phyloP scores from a whole-genome alignment of 2,113 vertebrate genomes.

The Sinosuthora webbiana region DNA sequence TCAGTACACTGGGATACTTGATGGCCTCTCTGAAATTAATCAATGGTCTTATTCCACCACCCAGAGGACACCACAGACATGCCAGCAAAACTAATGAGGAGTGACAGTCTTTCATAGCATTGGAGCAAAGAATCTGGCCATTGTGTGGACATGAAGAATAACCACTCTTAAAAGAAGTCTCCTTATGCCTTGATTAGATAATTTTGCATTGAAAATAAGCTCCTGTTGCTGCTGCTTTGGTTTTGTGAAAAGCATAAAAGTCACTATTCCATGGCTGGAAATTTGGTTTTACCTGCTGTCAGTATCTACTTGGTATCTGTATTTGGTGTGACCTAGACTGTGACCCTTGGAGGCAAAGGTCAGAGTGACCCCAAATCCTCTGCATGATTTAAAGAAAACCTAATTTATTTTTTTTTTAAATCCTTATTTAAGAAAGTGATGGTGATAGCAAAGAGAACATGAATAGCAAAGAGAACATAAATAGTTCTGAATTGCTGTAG shows the following conservation, averaged over 20 bases:
- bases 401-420: background rate
- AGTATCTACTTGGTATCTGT: background rate
- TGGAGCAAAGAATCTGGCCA: background rate
- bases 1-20: background rate
- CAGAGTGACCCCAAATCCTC: background rate
- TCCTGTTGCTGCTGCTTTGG: background rate
- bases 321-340: background rate
- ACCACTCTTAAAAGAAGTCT: background rate
- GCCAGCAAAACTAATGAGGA: background rate
- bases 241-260: background rate
- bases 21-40: background rate
- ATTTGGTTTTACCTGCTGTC: background rate
- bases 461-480: background rate
- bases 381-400: background rate
- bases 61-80: conserved; percentile 5
- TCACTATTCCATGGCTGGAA: background rate
- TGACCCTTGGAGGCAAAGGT: background rate
- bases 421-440: background rate
- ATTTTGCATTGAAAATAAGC: background rate
- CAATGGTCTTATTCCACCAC: background rate
- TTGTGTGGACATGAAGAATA: background rate
- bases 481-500: background rate
- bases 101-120: background rate
- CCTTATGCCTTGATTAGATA: background rate
- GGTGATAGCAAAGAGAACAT: background rate